These are phyloP conservation scores for Apamea sordens DNA, from an alignment of 2,888 invertebrate genomes.

Conservation along the genomic window DNA sequence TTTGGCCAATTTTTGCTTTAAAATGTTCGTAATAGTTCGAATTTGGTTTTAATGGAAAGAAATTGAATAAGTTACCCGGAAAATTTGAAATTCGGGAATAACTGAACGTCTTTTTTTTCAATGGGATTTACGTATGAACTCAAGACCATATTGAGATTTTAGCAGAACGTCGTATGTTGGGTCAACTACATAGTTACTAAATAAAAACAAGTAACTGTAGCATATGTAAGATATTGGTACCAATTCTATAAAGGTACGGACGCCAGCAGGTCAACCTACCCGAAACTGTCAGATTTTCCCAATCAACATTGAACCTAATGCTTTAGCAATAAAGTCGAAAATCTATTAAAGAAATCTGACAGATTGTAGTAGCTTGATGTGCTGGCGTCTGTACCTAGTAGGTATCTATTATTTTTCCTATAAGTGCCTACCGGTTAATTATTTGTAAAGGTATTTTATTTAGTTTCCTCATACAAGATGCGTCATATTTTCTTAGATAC, in stretches of 20 bases:
- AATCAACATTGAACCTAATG: no score
- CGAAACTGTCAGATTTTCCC: no score
- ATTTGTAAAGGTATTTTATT: constrained; percentile 20
- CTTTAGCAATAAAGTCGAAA: no score
- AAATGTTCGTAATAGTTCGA: neutral
- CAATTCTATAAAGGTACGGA: neutral
- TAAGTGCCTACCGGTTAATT: neutral
- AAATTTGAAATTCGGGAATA: neutral
- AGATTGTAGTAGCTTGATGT: no score
- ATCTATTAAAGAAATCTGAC: no score
- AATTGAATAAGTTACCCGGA: neutral
- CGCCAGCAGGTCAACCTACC: no score
- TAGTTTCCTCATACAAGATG: constrained; percentile 23
- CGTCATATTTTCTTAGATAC: constrained; percentile 32
- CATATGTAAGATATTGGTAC: neutral
- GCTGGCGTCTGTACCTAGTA: no score
- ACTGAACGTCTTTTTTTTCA: neutral
- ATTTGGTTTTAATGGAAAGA: neutral
- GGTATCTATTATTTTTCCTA: constrained; percentile 15
- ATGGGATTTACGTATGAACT: neutral
- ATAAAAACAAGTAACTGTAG: constrained; percentile 5
- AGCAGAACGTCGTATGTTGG: no score
- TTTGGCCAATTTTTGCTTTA: neutral
- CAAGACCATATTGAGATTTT: neutral
- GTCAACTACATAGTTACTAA: neutral